phyloP scores from a whole-genome alignment of 2,797 vertebrate genomes.

The Sardinella longiceps region DNA sequence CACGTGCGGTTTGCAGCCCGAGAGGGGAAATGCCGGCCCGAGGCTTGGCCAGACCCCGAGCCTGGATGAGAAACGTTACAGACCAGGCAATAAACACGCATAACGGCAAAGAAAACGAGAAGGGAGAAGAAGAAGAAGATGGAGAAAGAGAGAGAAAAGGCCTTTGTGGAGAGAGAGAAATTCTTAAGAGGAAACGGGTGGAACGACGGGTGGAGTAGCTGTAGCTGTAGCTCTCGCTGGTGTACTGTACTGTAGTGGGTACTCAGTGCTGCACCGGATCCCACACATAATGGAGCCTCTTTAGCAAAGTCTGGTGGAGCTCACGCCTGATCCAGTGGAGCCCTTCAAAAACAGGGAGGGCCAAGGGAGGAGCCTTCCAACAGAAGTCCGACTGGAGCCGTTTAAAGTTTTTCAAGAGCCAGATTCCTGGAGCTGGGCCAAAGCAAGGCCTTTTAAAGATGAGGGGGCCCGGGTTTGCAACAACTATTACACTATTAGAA shows the following conservation, averaged over 20 bases:
- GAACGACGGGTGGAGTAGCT: slow-evolving; percentile 26
- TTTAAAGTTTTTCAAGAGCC: slow-evolving; percentile 43
- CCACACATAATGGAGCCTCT: slow-evolving; percentile 50
- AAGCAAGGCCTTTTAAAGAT: not conserved
- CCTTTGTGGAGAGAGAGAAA: slow-evolving; percentile 31
- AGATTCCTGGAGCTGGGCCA: slow-evolving; percentile 34
- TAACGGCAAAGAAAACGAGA: not conserved
- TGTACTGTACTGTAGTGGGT: too few species aligned
- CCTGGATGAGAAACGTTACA: not conserved
- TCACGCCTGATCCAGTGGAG: slow-evolving; percentile 40
- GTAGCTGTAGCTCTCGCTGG: not conserved
- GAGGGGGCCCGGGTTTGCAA: not conserved
- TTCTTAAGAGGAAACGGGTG: slow-evolving; percentile 37
- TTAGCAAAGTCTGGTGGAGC: slow-evolving; percentile 34
- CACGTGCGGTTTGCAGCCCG: slow-evolving; percentile 32
- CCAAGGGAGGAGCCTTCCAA: slow-evolving; percentile 37
- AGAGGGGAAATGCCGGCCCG: slow-evolving; percentile 21
- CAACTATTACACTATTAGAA: slow-evolving; percentile 18
- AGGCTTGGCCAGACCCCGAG: not conserved
- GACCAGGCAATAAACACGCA: slow-evolving; percentile 37
- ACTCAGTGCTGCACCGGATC: not conserved
- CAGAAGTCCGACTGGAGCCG: slow-evolving; percentile 28
- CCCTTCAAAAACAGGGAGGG: slow-evolving; percentile 40
- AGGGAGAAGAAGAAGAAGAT: slow-evolving; percentile 20
- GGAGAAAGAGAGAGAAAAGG: not conserved